phyloP scores from a whole-genome alignment of 1,140 invertebrate genomes.

The Temnothorax nylanderi region DNA sequence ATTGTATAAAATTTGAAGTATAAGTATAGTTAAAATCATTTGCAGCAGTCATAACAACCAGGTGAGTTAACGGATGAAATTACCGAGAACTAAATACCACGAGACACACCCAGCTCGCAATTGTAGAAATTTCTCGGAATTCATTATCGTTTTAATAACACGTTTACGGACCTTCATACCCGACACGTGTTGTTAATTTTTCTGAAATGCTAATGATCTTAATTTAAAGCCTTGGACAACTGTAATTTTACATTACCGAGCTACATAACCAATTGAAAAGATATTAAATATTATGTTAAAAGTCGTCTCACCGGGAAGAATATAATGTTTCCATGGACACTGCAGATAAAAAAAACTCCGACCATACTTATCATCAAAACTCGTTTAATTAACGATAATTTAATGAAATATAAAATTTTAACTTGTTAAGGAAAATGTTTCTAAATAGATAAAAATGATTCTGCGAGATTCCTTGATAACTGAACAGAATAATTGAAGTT shows the following conservation, averaged over 20 bases:
- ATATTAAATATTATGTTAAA: constrained; percentile 31
- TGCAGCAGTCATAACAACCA: background rate
- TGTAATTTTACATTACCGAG: background rate
- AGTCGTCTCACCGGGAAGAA: background rate
- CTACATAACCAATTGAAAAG: background rate
- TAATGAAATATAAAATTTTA: constrained; percentile 6
- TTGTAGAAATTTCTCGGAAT: constrained; percentile 38
- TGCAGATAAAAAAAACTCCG: background rate
- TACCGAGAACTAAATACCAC: constrained; percentile 26
- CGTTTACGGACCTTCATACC: constrained; percentile 19
- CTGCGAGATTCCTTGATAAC: background rate
- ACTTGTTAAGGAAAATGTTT: background rate
- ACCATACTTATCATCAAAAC: background rate
- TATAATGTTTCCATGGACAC: background rate
- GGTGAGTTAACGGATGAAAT: constrained; percentile 43
- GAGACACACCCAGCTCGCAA: background rate
- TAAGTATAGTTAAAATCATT: background rate
- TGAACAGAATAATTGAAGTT: background rate
- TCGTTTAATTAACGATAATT: constrained; percentile 22
- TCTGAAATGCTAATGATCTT: constrained; percentile 10
- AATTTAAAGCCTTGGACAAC: background rate
- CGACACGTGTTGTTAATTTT: constrained; percentile 40
- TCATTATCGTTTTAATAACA: constrained; percentile 52
- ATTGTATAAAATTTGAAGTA: constrained; percentile 5
- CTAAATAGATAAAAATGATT: background rate